Base-by-base conservation (phyloP, 2,888 invertebrate genomes). In the Esperia sulphurella region DNA sequence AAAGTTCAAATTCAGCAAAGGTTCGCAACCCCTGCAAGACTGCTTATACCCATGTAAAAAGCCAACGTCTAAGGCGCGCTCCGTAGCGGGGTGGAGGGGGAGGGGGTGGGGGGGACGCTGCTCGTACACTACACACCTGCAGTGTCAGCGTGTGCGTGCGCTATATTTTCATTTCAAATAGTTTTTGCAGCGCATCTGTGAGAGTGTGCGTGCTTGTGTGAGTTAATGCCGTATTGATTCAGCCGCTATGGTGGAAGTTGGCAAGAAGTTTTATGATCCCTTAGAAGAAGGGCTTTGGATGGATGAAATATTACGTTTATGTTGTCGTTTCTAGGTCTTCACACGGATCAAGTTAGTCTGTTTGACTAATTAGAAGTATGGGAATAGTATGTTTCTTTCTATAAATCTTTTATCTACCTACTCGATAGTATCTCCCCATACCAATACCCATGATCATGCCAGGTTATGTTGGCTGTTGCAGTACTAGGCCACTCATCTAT, bases 1-100 rank as follows among this genome's bases (percentile, higher is more conserved):
- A n/a, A 10, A 6, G 8, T 39, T 14, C 7, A 41, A 10, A 41
- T n/a, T 28, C 21, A 8, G 12, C 65, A 65, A 83, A 78, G 68
- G 84, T 85, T 82, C 53, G 35, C 49, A 46, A 59, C 65, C 58
- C 61, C 79, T 69, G 73, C 61, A 55, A 65, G 66, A 69, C 76
- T 83, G 81, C 83, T 85, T 83, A 79, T 75, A 77, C 74, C 77
- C 85, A 80, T 84, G 87, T 87, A 88, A 88, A 87, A 88, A 88
- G 84, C 84, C 80, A 86, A 82, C 84, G 85, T 88, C 88, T 88
- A 87, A 88, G 88, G 87, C 85, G 82, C 71, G n/a, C 35, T 35
- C 35, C n/a, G 35, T 2, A n/a, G 10, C n/a, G 67, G 58, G 47
- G 59, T 63, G 71, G 56, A 62, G 56, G 61, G 60, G 60, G 66